Evolutionary conservation across 2,113 vertebrate species (phyloP), one percentile per base, ranked within the genome.

Genomic region (Phyllostomus discolor): DNA sequence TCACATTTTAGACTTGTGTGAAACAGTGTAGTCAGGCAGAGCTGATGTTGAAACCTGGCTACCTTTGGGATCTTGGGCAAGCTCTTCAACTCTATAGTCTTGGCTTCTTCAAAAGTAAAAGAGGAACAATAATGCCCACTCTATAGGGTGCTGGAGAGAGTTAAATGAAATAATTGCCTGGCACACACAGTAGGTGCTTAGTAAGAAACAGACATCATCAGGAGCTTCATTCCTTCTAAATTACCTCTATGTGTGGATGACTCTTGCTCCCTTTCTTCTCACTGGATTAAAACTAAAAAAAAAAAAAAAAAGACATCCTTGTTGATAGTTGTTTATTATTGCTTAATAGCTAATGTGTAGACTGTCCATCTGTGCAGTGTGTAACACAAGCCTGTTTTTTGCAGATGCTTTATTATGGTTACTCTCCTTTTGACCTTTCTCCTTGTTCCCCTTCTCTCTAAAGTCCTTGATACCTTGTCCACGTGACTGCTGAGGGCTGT

Each of bases 61-160:
- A n/a, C 31, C 35, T 46, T 2, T 93, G 72, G 69, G 62, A n/a
- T 35, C 52, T 50, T 70, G 54, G n/a, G n/a, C 8, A 35, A 83
- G n/a, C 66, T 80, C 75, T 75, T 93, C 19, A 59, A 66, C 31
- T 83, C 46, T 48, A 1, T n/a, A 12, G 80, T 75, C 22, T 46
- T 76, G 80, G 46, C 43, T 88, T 95, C 90, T 94, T 92, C 22
- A 50, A 10, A 10, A 91, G 17, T 73, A 24, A 83, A 93, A 91
- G 43, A 87, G 24, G 3, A 43, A 59, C 19, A 35, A 7, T 48
- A 33, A 69, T 62, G 48, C 35, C 78, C 43, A 41, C 5, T 38
- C 11, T 84, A 14, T 46, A 52, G 43, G 26, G 72, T 7, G 48
- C 4, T 59, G 48, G 52, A 92, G 78, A 70, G 57, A 26, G 33